Conservation (phyloP, 2,113 vertebrate genomes). For the Furnarius figulus region DNA sequence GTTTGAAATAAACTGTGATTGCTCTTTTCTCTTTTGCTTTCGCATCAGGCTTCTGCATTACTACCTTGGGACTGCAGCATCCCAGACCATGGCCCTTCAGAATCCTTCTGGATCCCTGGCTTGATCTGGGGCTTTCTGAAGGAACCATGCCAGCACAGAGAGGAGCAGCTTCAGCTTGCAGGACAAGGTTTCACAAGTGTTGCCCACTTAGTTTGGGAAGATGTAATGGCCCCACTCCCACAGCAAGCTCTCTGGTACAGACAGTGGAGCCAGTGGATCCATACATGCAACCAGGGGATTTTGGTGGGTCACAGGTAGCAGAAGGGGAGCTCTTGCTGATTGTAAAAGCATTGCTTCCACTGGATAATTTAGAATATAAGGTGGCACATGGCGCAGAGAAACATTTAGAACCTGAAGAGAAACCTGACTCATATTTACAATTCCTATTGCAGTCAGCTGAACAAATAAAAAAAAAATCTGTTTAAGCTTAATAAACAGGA, state of each 20-base stretch:
- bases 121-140: not conserved
- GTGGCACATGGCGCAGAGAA: not conserved
- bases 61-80: not conserved
- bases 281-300: not conserved
- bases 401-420: not conserved
- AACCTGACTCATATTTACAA: not conserved
- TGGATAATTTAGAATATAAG: not conserved
- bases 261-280: not conserved
- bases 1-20: not conserved
- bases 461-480: not conserved
- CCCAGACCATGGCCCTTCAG: not conserved
- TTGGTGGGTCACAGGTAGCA: not conserved
- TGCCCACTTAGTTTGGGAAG: not conserved
- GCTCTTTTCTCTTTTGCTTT: not conserved
- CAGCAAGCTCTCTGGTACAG: not conserved
- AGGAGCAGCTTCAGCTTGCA: not conserved
- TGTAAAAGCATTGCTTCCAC: not conserved
- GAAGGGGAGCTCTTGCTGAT: not conserved
- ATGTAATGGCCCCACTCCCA: accelerated
- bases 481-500: constrained; percentile 49
- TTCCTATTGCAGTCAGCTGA: not conserved
- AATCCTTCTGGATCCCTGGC: not conserved
- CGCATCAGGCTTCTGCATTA: not conserved
- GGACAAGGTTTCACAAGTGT: not conserved
- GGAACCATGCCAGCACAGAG: not conserved